Evolutionary conservation across 1,140 invertebrate species (phyloP).

Genomic region (Coptotermes formosanus): DNA sequence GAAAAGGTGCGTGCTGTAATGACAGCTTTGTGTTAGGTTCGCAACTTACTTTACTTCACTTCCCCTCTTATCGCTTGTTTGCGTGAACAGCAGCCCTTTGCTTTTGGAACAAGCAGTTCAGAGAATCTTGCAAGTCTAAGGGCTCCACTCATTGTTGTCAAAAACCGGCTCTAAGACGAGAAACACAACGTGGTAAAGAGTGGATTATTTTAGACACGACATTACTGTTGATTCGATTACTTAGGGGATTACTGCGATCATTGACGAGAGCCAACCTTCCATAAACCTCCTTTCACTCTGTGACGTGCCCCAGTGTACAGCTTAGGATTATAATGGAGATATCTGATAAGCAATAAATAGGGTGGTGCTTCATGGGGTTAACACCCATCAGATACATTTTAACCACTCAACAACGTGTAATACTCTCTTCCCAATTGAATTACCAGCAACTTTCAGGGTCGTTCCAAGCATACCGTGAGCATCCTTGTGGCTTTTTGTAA

Average conservation of each 20-base stretch:
- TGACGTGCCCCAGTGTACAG: neutral
- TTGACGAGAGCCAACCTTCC: neutral
- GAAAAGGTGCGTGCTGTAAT: neutral
- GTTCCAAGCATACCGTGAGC: no score
- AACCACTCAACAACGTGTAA: neutral
- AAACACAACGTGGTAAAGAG: neutral
- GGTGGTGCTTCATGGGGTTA: neutral
- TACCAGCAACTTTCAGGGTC: neutral
- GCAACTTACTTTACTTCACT: neutral
- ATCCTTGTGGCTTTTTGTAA: no score
- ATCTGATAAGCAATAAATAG: constrained; percentile 1
- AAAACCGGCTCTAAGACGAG: neutral
- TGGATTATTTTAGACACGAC: neutral
- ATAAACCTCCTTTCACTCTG: neutral
- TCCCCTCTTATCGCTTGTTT: neutral
- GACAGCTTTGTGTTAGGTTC: neutral
- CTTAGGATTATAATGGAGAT: neutral
- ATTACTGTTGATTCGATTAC: neutral
- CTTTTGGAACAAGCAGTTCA: neutral
- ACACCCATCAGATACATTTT: neutral
- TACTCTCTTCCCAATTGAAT: neutral
- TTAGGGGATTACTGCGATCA: neutral
- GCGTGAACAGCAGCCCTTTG: neutral
- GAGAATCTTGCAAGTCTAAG: neutral
- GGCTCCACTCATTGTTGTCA: neutral